These are phyloP conservation scores for Hemibagrus wyckioides DNA, from an alignment of 2,113 vertebrate species.

Conservation along the genomic window DNA sequence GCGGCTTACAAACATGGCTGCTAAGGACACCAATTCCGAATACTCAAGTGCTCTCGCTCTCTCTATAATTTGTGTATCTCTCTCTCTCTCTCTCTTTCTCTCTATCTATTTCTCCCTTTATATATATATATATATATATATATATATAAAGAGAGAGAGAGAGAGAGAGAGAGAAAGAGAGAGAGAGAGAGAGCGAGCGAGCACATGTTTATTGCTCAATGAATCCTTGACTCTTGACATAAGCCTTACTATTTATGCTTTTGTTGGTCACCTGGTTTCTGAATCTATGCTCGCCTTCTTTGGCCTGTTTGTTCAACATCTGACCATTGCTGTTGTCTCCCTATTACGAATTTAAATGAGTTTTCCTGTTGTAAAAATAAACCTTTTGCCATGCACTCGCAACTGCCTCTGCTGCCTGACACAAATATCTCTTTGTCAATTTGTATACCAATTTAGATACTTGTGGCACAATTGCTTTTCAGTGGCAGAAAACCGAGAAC, in stretches of 20 bases:
- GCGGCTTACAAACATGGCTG: neutral
- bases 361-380: neutral
- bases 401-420: neutral
- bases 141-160: too few species aligned
- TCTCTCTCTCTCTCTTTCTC: too few species aligned
- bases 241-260: neutral
- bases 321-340: neutral
- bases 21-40: neutral
- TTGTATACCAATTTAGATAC: neutral
- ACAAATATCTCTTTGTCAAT: neutral
- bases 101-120: too few species aligned
- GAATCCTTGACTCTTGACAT: neutral
- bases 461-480: neutral
- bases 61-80: too few species aligned
- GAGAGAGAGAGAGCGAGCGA: too few species aligned
- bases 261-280: neutral
- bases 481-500: neutral
- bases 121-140: too few species aligned
- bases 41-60: too few species aligned
- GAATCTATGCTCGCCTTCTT: neutral
- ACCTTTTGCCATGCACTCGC: neutral
- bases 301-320: neutral
- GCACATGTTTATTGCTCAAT: neutral
- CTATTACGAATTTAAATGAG: neutral
- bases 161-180: too few species aligned